Base-by-base conservation (phyloP, 2,888 invertebrate genomes). In the Biston stratarius region DNA sequence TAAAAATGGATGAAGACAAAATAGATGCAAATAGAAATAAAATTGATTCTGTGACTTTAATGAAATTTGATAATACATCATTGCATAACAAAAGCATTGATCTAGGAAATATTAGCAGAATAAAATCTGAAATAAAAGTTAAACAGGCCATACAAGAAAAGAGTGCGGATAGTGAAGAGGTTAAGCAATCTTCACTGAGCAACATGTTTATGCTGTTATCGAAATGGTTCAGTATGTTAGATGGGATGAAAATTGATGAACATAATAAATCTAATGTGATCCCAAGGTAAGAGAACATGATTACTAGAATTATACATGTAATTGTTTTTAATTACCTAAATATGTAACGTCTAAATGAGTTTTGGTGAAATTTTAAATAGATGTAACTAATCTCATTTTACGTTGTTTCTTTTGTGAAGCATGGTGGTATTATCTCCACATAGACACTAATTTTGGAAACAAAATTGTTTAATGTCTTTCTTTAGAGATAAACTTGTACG, bases 211-310 rank as follows among this genome's bases (percentile, higher is more conserved):
- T 65, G 36, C 63, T 81, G 51, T 61, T 89, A 2, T 78, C 86
- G 0, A 76, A 84, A 69, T 89, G 84, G 84, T 89, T 91, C 56
- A 74, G 74, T 52, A 69, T 68, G 11, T 67, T 89, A 57, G 81
- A 85, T 33, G 69, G 71, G 15, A 66, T 69, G 0, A 69, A 76
- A 45, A 12, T 40, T 11, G 45, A 6, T 57, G 44, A 12, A 34
- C 6, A 36, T 49, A 2, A 60, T 42, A 51, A 10, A 36, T 0
- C 49, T 8, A 24, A 2, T 36, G 40, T n/a, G 6, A 49, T 51
- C 47, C 0, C 51, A 47, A 63, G 69, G 81, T 73, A 74, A 66
- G 15, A 42, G 40, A 45, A 24, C 11, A 24, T 24, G 10, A 48
- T 9, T n/a, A 36, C 0, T 36, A 24, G 24, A 24, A 24, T 24